These are phyloP conservation scores for Zaprionus ghesquierei DNA, from an alignment of 1,140 invertebrate species.

Conservation along the genomic window DNA sequence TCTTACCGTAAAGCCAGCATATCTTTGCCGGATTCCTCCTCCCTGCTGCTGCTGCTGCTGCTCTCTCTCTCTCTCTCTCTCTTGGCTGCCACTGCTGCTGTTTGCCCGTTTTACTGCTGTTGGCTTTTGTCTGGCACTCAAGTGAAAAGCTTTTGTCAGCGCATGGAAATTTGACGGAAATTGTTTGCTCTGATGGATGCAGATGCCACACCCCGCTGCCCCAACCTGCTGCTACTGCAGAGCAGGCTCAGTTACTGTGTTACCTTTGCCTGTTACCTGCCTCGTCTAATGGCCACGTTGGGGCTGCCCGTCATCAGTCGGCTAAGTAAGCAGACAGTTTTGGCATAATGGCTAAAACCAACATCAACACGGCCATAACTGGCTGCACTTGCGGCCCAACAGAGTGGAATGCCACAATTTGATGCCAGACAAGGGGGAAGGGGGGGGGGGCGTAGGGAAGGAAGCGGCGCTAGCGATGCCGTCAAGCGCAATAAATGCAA, in stretches of 20 bases:
- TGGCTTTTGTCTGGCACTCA: slow-evolving; percentile 73
- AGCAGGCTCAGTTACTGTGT: slow-evolving; percentile 34
- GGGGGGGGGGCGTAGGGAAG: not conserved
- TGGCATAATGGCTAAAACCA: slow-evolving; percentile 54
- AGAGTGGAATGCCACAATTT: slow-evolving; percentile 54
- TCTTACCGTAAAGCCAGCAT: not conserved
- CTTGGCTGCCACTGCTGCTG: slow-evolving; percentile 5
- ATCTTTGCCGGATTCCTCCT: not conserved
- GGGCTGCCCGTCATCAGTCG: slow-evolving; percentile 1
- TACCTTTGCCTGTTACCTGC: slow-evolving; percentile 47
- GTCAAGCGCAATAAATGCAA: slow-evolving; percentile 74
- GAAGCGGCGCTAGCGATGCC: slow-evolving; percentile 15
- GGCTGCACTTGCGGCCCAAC: slow-evolving; percentile 36
- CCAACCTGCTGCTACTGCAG: not conserved
- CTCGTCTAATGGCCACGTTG: slow-evolving; percentile 46
- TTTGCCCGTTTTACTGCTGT: slow-evolving; percentile 37
- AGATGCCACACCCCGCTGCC: slow-evolving; percentile 18
- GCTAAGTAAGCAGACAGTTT: slow-evolving; percentile 72
- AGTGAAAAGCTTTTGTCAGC: slow-evolving; percentile 79
- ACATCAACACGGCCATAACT: slow-evolving; percentile 39
- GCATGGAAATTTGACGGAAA: slow-evolving; percentile 79
- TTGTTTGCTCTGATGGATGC: slow-evolving; percentile 78
- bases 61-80: not conserved
- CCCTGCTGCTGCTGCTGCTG: not conserved
- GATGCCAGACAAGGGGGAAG: slow-evolving; percentile 17